Percentiles rank a stretch among this genome's conserved stretches.
Conservation (phyloP, 2,113 vertebrate species). For the Tragulus kanchil region DNA sequence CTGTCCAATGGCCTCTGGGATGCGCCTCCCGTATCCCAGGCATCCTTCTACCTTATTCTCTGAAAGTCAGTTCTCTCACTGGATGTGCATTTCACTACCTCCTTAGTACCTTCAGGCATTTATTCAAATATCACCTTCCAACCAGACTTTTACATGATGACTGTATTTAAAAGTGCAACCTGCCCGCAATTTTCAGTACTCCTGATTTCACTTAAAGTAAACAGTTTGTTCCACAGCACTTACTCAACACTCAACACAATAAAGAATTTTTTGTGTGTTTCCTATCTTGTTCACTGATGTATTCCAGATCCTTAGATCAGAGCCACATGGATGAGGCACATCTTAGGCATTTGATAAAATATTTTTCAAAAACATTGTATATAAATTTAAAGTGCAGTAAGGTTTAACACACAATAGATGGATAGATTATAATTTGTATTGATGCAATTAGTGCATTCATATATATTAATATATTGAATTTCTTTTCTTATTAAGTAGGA, state of each 20-base stretch:
- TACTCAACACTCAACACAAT: not conserved
- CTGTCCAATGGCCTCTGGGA: not conserved
- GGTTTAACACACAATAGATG: not conserved
- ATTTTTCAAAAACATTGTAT: not conserved
- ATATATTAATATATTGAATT: constrained; percentile 38
- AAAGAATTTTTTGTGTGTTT: not conserved
- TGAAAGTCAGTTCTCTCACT: not conserved
- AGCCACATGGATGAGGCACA: not conserved
- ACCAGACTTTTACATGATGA: not conserved
- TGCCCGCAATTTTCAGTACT: not conserved
- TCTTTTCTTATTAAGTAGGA: not conserved
- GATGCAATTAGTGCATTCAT: not conserved
- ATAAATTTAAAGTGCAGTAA: not conserved
- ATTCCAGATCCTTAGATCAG: not conserved
- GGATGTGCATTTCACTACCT: not conserved
- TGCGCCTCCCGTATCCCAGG: not conserved
- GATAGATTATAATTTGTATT: not conserved
- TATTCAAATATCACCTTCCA: not conserved
- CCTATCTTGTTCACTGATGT: not conserved
- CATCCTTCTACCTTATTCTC: not conserved
- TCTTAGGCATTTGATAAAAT: not conserved
- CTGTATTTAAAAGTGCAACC: not conserved
- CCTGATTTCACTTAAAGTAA: not conserved
- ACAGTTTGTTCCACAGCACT: not conserved
- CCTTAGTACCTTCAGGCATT: not conserved